Conservation (phyloP, 1,140 invertebrate genomes). For the Heliconius himera region DNA sequence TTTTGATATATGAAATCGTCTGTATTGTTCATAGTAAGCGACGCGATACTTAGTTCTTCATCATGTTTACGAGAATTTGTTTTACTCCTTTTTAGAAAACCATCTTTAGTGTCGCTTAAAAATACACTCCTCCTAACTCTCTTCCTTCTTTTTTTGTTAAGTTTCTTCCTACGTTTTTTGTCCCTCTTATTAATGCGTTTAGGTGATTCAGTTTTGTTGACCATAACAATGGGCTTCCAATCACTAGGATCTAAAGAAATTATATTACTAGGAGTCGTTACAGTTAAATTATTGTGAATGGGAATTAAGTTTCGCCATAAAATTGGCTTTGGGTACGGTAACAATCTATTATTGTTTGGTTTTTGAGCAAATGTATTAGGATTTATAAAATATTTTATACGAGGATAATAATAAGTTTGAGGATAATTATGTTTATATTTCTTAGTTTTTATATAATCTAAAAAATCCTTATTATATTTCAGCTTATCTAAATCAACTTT, state of each 20-base stretch:
- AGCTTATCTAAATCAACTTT: constrained; percentile 70
- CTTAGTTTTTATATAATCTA: constrained; percentile 72
- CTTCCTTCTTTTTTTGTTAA: constrained; percentile 43
- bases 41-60: background rate
- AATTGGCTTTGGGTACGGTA: constrained; percentile 53
- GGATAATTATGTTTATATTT: constrained; percentile 76
- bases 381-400: constrained; percentile 68
- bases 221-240: constrained; percentile 67
- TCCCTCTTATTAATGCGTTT: constrained; percentile 35
- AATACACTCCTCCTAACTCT: background rate
- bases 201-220: constrained; percentile 39
- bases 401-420: constrained; percentile 71
- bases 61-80: background rate
- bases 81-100: background rate
- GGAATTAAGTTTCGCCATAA: constrained; percentile 41
- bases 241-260: constrained; percentile 49
- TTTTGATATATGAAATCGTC: constrained; percentile 49
- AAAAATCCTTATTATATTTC: constrained; percentile 71
- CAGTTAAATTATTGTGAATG: constrained; percentile 39
- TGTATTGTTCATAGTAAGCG: constrained; percentile 45
- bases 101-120: background rate
- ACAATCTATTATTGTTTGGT: constrained; percentile 60
- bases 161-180: constrained; percentile 42
- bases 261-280: constrained; percentile 22
- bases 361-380: constrained; percentile 52